Evolutionary conservation across 1,140 invertebrate genomes (phyloP).

Genomic region (Daktulosphaira vitifoliae): DNA sequence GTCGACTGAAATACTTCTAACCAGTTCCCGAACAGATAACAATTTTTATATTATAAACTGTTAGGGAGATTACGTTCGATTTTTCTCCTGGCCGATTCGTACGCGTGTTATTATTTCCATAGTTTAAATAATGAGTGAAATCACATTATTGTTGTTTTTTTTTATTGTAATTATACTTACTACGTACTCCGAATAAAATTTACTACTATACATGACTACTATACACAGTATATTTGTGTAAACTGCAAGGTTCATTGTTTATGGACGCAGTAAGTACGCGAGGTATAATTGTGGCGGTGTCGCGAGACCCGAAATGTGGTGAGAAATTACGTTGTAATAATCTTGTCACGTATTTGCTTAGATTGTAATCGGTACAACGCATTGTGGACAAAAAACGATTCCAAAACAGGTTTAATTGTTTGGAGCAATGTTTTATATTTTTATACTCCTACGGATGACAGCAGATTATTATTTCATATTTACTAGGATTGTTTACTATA

Average conservation of each 20-base stretch:
- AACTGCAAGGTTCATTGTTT: not conserved
- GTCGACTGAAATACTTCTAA: too few relatives aligned
- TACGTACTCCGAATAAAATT: not conserved
- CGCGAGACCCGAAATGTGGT: too few relatives aligned
- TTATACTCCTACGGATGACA: not conserved
- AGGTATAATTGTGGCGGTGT: too few relatives aligned
- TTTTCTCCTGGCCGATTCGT: too few relatives aligned
- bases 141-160: not conserved
- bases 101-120: too few relatives aligned
- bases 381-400: not conserved
- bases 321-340: conserved; percentile 24
- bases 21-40: too few relatives aligned
- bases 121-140: not conserved
- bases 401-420: conserved; percentile 27
- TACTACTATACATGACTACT: not conserved
- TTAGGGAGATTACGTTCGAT: too few relatives aligned
- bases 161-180: not conserved
- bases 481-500: not conserved
- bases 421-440: not conserved
- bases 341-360: conserved; percentile 26
- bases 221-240: not conserved
- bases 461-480: conserved; percentile 13
- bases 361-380: conserved; percentile 6
- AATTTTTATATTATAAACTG: too few relatives aligned
- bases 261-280: too few relatives aligned